Evolutionary conservation across 2,888 invertebrate species (phyloP).

Genomic region (Caprella mutica): DNA sequence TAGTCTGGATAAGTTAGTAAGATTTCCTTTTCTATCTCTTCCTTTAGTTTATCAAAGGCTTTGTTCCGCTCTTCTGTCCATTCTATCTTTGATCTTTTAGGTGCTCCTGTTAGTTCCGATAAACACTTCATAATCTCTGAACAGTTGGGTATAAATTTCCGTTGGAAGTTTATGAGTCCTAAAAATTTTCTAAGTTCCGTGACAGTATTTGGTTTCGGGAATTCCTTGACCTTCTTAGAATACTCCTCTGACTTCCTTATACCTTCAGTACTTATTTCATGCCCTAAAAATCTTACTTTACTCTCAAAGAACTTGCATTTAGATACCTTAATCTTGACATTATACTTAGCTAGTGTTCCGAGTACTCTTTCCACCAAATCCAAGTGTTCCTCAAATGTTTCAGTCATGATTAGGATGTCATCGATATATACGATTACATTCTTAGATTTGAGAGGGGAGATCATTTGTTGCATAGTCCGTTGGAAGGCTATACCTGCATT

Average conservation of each 20-base stretch:
- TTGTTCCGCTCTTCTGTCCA: neutral
- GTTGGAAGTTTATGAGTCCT: neutral
- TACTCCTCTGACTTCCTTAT: neutral
- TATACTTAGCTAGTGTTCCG: neutral
- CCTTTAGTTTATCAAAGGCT: neutral
- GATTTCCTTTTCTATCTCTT: neutral
- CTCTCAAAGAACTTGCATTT: neutral
- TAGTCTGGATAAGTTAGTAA: neutral
- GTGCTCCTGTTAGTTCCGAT: neutral
- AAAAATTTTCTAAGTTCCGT: neutral
- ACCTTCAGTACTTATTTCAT: neutral
- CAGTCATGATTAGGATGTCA: neutral
- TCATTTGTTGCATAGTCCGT: neutral
- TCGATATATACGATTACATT: neutral
- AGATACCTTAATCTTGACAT: neutral
- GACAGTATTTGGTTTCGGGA: neutral
- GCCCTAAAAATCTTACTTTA: neutral
- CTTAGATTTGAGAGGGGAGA: neutral
- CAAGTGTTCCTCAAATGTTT: neutral
- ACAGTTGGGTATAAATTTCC: neutral
- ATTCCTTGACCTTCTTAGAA: neutral
- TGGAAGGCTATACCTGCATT: neutral
- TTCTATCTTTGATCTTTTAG: neutral
- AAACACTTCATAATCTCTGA: neutral
- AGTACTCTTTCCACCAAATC: neutral